phyloP scores from a whole-genome alignment of 2,113 vertebrate species.

The Cairina moschata region DNA sequence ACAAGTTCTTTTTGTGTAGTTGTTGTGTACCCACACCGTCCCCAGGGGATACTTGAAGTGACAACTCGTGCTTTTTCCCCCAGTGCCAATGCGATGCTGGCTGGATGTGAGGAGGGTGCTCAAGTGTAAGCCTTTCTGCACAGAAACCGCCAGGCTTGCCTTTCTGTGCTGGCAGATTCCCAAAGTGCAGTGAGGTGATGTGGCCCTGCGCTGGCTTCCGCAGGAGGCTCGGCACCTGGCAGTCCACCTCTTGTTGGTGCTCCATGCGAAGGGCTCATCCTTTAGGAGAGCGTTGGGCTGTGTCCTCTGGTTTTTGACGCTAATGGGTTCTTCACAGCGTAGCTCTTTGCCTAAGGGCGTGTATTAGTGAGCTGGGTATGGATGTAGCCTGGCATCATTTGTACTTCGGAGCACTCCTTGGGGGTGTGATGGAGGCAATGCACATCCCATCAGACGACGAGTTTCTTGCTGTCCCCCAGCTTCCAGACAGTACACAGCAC shows the following conservation, averaged over 20 bases:
- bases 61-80: background rate
- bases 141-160: background rate
- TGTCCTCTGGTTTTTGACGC: background rate
- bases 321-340: rapidly evolving
- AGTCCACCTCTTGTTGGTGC: background rate
- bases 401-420: background rate
- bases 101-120: background rate
- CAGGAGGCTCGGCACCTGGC: background rate
- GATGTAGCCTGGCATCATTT: background rate
- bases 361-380: background rate
- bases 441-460: background rate
- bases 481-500: background rate
- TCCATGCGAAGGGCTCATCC: background rate
- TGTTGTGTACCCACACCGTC: background rate
- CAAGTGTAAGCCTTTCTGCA: background rate
- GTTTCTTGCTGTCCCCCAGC: background rate
- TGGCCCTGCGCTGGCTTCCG: background rate
- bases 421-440: rapidly evolving
- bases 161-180: background rate
- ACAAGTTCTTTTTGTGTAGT: background rate
- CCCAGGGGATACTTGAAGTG: background rate
- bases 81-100: background rate
- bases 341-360: rapidly evolving
- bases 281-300: background rate
- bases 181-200: background rate